Evolutionary conservation across 2,888 invertebrate genomes (phyloP).

Genomic region (Sphecodes monilicornis): DNA sequence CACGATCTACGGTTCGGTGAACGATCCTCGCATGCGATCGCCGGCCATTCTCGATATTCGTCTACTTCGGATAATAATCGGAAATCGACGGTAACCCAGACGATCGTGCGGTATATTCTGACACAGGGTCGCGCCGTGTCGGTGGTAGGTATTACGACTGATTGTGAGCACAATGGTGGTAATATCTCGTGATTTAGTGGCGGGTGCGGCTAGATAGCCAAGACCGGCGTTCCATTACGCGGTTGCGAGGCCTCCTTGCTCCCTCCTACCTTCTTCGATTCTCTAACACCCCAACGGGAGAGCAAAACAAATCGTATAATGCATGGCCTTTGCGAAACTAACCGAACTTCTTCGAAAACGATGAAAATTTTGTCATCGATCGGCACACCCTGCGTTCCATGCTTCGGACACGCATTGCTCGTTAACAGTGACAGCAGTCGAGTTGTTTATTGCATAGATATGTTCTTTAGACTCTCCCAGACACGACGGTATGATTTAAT

Average conservation of each 20-base stretch:
- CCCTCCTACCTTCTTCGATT: constrained; percentile 17
- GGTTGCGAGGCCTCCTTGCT: constrained; percentile 32
- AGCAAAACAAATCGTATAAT: constrained; percentile 34
- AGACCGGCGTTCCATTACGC: constrained; percentile 65
- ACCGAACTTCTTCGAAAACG: not conserved
- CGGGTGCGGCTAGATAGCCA: constrained; percentile 75
- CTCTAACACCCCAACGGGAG: constrained; percentile 7
- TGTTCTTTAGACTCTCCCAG: not conserved
- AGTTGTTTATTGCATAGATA: not conserved
- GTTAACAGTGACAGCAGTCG: not conserved
- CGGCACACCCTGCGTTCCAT: not conserved
- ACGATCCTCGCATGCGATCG: constrained; percentile 37
- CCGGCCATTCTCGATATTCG: constrained; percentile 37
- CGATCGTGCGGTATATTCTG: constrained; percentile 61
- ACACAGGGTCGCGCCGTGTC: constrained; percentile 61
- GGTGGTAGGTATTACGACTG: constrained; percentile 70
- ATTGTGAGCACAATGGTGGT: constrained; percentile 74
- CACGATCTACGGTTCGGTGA: constrained; percentile 38
- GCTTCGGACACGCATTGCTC: not conserved
- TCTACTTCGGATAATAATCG: constrained; percentile 63
- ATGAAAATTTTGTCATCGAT: not conserved
- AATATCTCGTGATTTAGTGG: constrained; percentile 76
- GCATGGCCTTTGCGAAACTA: not conserved
- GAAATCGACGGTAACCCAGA: constrained; percentile 66
- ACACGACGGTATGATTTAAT: not conserved